Conservation (phyloP, 2,888 invertebrate genomes). For the Agonopterix heracliana region DNA sequence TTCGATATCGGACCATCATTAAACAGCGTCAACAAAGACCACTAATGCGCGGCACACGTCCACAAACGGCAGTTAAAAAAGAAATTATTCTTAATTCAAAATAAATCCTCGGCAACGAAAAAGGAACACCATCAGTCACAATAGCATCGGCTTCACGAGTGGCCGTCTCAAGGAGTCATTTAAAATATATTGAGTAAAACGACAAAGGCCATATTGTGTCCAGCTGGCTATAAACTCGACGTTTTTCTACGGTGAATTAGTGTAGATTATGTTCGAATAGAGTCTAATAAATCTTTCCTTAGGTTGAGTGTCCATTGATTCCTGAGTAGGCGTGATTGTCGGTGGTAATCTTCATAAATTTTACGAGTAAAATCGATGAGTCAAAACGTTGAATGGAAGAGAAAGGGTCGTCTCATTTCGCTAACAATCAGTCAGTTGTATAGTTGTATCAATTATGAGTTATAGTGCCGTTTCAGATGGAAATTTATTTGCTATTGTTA, state of each 20-base stretch:
- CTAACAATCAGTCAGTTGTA: slow-evolving; percentile 42
- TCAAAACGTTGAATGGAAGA: slow-evolving; percentile 32
- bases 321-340: slow-evolving; percentile 62
- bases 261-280: slow-evolving; percentile 68
- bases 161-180: slow-evolving; percentile 61
- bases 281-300: slow-evolving; percentile 64
- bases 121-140: slow-evolving; percentile 61
- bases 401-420: slow-evolving; percentile 27
- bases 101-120: slow-evolving; percentile 43
- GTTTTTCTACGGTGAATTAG: slow-evolving; percentile 73
- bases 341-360: slow-evolving; percentile 67
- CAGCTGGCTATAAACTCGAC: slow-evolving; percentile 53
- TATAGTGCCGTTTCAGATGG: slow-evolving; percentile 17
- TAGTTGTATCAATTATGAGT: slow-evolving; percentile 37
- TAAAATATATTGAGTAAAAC: slow-evolving; percentile 68
- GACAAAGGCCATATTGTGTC: slow-evolving; percentile 60
- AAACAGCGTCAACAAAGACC: slow-evolving; percentile 59
- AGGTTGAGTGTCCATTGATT: slow-evolving; percentile 58
- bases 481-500: background rate
- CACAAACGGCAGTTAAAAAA: slow-evolving; percentile 65
- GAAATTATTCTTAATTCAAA: slow-evolving; percentile 69
- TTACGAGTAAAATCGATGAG: slow-evolving; percentile 47
- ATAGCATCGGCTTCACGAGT: slow-evolving; percentile 49
- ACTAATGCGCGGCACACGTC: slow-evolving; percentile 72
- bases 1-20: slow-evolving; percentile 53